Conservation (phyloP, 2,888 invertebrate species). For the Drosophila falleni region DNA sequence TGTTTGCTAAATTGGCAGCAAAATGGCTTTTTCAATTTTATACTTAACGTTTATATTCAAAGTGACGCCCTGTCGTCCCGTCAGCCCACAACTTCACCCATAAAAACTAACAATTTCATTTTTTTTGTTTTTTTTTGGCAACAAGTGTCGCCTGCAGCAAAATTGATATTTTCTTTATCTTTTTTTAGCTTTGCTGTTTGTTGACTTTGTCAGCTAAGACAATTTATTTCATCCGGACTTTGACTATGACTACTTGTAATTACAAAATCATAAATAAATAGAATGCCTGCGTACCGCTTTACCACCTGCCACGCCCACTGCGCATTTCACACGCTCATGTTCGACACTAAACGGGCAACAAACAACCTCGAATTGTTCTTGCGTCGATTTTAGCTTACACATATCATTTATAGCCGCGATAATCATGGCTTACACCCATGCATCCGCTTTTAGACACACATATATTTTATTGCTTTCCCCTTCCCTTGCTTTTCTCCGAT, state of each 20-base stretch:
- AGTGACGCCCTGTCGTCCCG: constrained; percentile 57
- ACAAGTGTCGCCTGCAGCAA: constrained; percentile 43
- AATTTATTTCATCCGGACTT: constrained; percentile 14
- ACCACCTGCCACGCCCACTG: constrained; percentile 52
- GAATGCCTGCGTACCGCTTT: constrained; percentile 15
- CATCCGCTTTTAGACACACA: constrained; percentile 68
- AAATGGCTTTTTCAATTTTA: constrained; percentile 85
- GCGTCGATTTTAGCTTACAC: constrained; percentile 53
- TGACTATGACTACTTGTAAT: constrained; percentile 54
- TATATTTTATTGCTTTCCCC: constrained; percentile 56
- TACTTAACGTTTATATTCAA: constrained; percentile 76
- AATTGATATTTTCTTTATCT: constrained; percentile 50
- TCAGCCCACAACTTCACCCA: constrained; percentile 55
- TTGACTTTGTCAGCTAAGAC: constrained; percentile 33
- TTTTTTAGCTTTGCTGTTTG: constrained; percentile 18
- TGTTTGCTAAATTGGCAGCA: constrained; percentile 85
- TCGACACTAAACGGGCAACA: constrained; percentile 55
- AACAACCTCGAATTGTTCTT: constrained; percentile 20
- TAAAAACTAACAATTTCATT: constrained; percentile 62
- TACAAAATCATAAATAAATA: constrained; percentile 68
- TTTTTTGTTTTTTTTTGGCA: constrained; percentile 48
- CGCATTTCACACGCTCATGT: constrained; percentile 69
- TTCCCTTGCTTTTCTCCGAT: background rate
- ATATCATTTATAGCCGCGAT: constrained; percentile 81
- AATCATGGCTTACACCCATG: constrained; percentile 82